A percentile compares a stretch with the other conserved stretches of the same genome.
phyloP scores from a whole-genome alignment of 1,140 invertebrate genomes.

The Vanessa atalanta region DNA sequence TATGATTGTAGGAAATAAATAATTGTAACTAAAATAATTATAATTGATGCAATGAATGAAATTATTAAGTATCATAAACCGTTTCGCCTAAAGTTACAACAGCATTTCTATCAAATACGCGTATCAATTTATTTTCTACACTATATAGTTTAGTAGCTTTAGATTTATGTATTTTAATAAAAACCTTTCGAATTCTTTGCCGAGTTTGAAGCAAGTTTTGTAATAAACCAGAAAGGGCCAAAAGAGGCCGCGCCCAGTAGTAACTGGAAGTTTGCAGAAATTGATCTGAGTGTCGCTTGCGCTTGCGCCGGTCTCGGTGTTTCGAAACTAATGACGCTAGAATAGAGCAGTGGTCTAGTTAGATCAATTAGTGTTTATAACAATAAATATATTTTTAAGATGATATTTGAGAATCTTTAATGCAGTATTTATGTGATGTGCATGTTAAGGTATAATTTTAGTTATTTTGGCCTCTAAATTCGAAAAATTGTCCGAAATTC shows the following conservation, averaged over 20 bases:
- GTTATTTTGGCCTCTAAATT: too few species aligned
- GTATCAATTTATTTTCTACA: neutral
- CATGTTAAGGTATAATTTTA: too few species aligned
- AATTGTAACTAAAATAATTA: too few species aligned
- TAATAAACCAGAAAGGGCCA: slow-evolving; percentile 11
- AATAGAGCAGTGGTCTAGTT: slow-evolving; percentile 3
- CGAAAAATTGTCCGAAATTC: too few species aligned
- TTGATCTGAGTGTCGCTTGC: slow-evolving; percentile 2
- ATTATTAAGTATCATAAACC: too few species aligned
- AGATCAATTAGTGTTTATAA: neutral
- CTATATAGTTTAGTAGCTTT: neutral
- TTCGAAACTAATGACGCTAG: slow-evolving; percentile 7
- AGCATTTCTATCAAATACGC: neutral
- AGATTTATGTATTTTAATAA: neutral
- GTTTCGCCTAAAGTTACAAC: neutral
- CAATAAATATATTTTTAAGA: neutral
- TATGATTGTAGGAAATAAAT: too few species aligned
- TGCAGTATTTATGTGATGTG: too few species aligned
- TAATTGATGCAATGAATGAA: too few species aligned
- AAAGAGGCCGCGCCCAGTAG: slow-evolving; percentile 3
- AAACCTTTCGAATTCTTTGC: slow-evolving; percentile 15
- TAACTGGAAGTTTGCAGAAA: slow-evolving; percentile 4
- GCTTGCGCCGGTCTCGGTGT: neutral
- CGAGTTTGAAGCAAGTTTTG: neutral
- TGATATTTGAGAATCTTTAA: too few species aligned